These are phyloP conservation scores for Erpetoichthys calabaricus DNA, from an alignment of 2,797 vertebrate species.

Conservation along the genomic window DNA sequence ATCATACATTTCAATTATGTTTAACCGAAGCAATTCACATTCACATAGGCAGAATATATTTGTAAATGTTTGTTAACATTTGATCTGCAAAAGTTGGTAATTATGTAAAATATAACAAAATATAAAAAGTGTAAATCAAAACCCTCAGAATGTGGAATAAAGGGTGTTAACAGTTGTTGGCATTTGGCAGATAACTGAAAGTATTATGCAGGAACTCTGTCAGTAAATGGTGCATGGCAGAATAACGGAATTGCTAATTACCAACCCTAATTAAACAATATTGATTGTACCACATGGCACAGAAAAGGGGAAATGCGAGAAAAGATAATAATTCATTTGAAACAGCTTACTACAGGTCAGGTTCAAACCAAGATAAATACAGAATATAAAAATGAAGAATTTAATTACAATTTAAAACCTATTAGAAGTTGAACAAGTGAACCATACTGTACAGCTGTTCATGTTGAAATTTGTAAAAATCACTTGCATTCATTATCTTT, in stretches of 20 bases:
- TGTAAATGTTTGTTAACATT: too few species aligned
- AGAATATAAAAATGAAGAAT: constrained; percentile 3
- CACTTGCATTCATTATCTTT: too few species aligned
- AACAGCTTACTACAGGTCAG: constrained; percentile 1
- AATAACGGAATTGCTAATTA: constrained; percentile 5
- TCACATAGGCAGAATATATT: too few species aligned
- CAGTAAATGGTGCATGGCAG: constrained; percentile 5
- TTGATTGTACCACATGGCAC: constrained; percentile 8
- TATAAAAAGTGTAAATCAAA: too few species aligned
- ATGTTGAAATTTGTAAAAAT: too few species aligned
- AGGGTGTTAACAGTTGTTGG: neutral
- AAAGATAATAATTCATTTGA: neutral
- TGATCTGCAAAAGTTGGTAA: too few species aligned
- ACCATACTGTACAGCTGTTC: neutral
- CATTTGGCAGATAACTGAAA: neutral
- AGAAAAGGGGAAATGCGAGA: neutral
- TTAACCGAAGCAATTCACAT: too few species aligned
- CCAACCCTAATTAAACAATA: constrained; percentile 14
- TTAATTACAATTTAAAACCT: neutral
- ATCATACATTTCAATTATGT: too few species aligned
- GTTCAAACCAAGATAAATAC: neutral
- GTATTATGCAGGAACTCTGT: constrained; percentile 4
- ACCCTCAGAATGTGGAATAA: too few species aligned
- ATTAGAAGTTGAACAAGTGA: neutral
- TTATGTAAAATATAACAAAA: too few species aligned